Base-by-base conservation (phyloP, 2,888 invertebrate species). In the Cabera pusaria region DNA sequence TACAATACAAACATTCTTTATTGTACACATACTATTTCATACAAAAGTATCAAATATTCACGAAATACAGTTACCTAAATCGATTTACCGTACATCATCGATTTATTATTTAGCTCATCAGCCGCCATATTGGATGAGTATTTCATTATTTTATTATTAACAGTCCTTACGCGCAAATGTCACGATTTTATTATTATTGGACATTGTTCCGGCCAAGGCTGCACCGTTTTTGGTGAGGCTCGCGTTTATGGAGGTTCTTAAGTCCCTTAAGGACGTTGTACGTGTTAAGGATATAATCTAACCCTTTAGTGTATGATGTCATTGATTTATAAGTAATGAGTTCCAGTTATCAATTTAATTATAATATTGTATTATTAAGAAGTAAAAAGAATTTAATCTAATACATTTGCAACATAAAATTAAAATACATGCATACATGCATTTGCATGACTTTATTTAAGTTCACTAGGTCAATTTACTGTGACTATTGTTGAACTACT, bases 111-210 rank as follows among this genome's bases (percentile, higher is more conserved):
- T 61, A 63, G 56, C 53, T 52, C 53, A 51, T 50, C 49, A n/a
- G n/a, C 41, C 41, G 54, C 64, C 65, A 61, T 64, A 52, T 63
- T 61, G 52, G 44, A 53, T 20, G n/a, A n/a, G n/a, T n/a, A n/a
- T n/a, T n/a, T n/a, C 14, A 16, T 12, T 53, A 42, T 45, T 49
- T 49, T 55, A 61, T 59, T 62, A 67, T 64, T 59, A 60, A 63
- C 57, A 59, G 58, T 59, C 58, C 52, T 57, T 56, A 45, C 55
- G 59, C 64, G 57, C 61, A 60, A 56, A 59, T 61, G 62, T 52
- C 62, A 61, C 72, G 79, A 74, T 79, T 79, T 80, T 79, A 81
- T 81, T 82, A 78, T 83, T 85, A 86, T 85, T 79, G 84, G 75
- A 85, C 78, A 84, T 84, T 86, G 85, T 86, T 81, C 74, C 64